phyloP scores from a whole-genome alignment of 2,888 invertebrate species.

The Drosophila incognita region DNA sequence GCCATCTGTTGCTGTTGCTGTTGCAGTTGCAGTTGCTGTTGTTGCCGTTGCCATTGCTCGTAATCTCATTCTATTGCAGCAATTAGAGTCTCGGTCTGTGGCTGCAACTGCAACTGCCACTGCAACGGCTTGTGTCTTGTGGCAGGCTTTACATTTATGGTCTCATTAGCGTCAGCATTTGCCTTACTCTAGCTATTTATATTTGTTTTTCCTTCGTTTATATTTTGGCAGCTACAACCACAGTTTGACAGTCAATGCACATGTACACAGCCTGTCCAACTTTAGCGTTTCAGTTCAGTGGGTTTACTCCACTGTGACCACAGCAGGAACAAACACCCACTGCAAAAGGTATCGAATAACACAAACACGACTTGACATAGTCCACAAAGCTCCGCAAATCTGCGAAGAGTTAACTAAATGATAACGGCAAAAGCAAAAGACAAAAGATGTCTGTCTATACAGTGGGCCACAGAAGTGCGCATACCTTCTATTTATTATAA shows the following conservation, averaged over 20 bases:
- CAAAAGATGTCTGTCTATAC: constrained; percentile 33
- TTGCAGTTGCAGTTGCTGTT: constrained; percentile 26
- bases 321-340: constrained; percentile 36
- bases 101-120: constrained; percentile 5
- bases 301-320: constrained; percentile 12
- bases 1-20: constrained; percentile 69
- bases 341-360: constrained; percentile 52
- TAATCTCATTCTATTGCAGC: constrained; percentile 75
- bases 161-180: constrained; percentile 72
- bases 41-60: constrained; percentile 44
- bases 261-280: constrained; percentile 3
- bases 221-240: constrained; percentile 50
- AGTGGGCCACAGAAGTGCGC: constrained; percentile 22
- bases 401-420: constrained; percentile 25
- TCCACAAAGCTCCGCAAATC: constrained; percentile 1
- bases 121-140: constrained; percentile 27
- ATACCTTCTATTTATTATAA: too few species aligned
- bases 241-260: constrained; percentile 14
- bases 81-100: constrained; percentile 67
- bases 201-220: constrained; percentile 11
- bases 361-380: constrained; percentile 41
- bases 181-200: constrained; percentile 26
- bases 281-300: constrained; percentile 23
- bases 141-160: constrained; percentile 67
- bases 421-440: constrained; percentile 37